Evolutionary conservation across 2,888 invertebrate species (phyloP), one percentile per base, ranked within the genome.

Genomic region (Flabesymbios commensalis): DNA sequence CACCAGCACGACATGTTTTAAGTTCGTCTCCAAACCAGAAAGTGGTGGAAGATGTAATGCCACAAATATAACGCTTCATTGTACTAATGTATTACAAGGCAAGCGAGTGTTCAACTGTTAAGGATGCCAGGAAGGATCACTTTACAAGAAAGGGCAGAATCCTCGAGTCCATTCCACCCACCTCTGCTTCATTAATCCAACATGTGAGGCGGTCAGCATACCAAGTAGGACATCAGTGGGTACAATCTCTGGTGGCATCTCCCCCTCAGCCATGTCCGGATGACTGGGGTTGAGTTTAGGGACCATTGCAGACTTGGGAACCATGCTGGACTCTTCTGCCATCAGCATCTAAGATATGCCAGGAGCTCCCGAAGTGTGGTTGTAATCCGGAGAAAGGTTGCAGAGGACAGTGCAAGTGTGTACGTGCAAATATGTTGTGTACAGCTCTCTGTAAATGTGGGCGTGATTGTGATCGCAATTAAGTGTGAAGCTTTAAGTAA

Each of bases 21-120:
- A n/a, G n/a, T n/a, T 49, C 49, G 29, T 4, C 22, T 26, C 7
- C 49, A 49, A 24, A 10, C 7, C 49, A 49, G 26, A 5, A 22
- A 7, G 10, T 49, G 10, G 5, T 10, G 19, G 31, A 28, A 31
- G 19, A 41, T 17, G 28, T 5, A 31, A 49, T n/a, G 32, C 22
- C n/a, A 3, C 41, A 54, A 22, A 36, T 71, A 14, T 72, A 71
- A 39, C 32, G 61, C 19, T 70, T 62, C 59, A 63, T 65, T 10
- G 59, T 70, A 14, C 52, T 73, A 28, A 29, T 72, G 45, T 73
- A 70, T 57, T 57, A 67, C 52, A 55, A 55, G 48, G 52, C 59
- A 33, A 62, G 60, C 39, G 43, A 43, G 14, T 33, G 41, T 17
- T 24, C n/a, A 26, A 22, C 28, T 31, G 55, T 69, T 17, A 63